These are phyloP conservation scores for Saccostrea cuccullata DNA, from an alignment of 1,140 invertebrate species.

Conservation along the genomic window DNA sequence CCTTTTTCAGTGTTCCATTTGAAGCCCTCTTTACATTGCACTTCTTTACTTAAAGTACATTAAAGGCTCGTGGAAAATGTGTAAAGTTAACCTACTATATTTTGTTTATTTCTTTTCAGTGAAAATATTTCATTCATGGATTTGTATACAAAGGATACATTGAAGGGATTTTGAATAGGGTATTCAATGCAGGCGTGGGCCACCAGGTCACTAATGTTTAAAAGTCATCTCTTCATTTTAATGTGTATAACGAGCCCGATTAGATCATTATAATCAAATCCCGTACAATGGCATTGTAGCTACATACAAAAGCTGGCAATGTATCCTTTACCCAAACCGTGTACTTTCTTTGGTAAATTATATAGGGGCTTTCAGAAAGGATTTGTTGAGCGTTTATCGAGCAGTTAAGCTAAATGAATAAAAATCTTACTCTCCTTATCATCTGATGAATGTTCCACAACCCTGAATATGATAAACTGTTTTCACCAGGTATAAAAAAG, in stretches of 20 bases:
- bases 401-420: slow-evolving; percentile 33
- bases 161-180: slow-evolving; percentile 31
- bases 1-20: too few species aligned
- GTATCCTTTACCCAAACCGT: slow-evolving; percentile 27
- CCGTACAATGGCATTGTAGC: slow-evolving; percentile 29
- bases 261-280: slow-evolving; percentile 38
- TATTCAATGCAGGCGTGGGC: slow-evolving; percentile 2
- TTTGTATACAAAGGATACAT: slow-evolving; percentile 35
- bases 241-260: slow-evolving; percentile 36
- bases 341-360: slow-evolving; percentile 29
- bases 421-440: slow-evolving; percentile 2
- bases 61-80: slow-evolving; percentile 5
- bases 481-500: neutral
- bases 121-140: slow-evolving; percentile 38
- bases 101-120: slow-evolving; percentile 36
- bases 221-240: slow-evolving; percentile 37
- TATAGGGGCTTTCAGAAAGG: slow-evolving; percentile 28
- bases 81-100: slow-evolving; percentile 24
- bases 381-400: slow-evolving; percentile 32
- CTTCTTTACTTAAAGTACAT: neutral
- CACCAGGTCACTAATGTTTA: slow-evolving; percentile 33
- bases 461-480: slow-evolving; percentile 5
- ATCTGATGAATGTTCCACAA: slow-evolving; percentile 13
- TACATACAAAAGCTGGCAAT: slow-evolving; percentile 22
- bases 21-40: too few species aligned